Evolutionary conservation across 2,113 vertebrate genomes (phyloP).

Genomic region (Gasterosteus nipponicus): DNA sequence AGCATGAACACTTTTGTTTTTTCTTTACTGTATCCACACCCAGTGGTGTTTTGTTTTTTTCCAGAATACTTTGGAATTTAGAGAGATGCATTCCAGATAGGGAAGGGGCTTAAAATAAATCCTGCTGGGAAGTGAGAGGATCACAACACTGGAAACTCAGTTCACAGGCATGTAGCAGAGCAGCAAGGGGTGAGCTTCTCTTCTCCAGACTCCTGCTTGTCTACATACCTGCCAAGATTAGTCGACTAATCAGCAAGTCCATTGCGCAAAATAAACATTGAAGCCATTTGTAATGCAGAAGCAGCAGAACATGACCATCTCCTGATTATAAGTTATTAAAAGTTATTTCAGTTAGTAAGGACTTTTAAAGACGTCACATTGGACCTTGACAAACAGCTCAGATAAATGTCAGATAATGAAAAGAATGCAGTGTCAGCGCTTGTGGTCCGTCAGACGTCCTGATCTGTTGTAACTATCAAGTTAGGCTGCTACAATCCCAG

Average conservation of each 20-base stretch:
- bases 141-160: not conserved
- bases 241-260: not conserved
- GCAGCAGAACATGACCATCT: not conserved
- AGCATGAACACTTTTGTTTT: not conserved
- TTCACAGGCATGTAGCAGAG: not conserved
- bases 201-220: not conserved
- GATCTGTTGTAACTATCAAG: not conserved
- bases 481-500: not conserved
- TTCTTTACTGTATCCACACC: conserved; percentile 7
- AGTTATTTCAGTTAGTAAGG: too few relatives aligned
- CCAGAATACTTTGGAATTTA: conserved; percentile 9
- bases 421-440: not conserved
- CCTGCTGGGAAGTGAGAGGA: conserved; percentile 19
- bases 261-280: not conserved
- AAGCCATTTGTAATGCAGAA: not conserved
- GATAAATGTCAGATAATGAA: not conserved
- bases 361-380: not conserved
- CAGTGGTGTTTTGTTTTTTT: not conserved
- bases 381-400: not conserved
- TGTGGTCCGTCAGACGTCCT: not conserved
- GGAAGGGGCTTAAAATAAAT: conserved; percentile 2
- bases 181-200: not conserved
- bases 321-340: too few relatives aligned
- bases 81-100: conserved; percentile 4
- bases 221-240: not conserved